Percentiles rank a stretch among this genome's conserved stretches.
Conservation (phyloP, 2,888 invertebrate species). For the Liopterus haemorrhoidalis region DNA sequence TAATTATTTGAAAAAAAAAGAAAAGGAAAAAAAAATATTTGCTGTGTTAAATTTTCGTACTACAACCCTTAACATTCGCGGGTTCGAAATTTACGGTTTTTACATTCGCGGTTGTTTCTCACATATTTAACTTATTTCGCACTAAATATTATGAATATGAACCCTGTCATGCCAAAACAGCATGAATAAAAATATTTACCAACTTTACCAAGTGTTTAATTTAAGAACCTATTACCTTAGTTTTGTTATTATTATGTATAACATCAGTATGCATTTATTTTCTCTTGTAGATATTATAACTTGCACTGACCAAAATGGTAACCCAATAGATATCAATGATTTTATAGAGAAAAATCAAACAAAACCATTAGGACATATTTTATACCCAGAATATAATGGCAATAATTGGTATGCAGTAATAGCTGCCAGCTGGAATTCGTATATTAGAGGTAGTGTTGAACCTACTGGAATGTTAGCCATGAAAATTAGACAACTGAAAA, state of each 20-base stretch:
- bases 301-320: conserved; percentile 46
- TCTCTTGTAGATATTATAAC: conserved; percentile 40
- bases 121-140: neutral
- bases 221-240: too few species aligned
- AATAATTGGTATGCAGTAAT: conserved; percentile 54
- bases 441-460: conserved; percentile 48
- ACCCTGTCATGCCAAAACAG: too few species aligned
- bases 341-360: conserved; percentile 48
- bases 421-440: conserved; percentile 57
- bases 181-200: too few species aligned
- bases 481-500: conserved; percentile 59
- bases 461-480: conserved; percentile 55
- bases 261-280: neutral
- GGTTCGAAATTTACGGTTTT: too few species aligned
- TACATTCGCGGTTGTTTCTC: too few species aligned
- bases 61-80: neutral
- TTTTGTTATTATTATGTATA: too few species aligned
- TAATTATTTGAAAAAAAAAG: too few species aligned
- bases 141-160: too few species aligned
- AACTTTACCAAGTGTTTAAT: too few species aligned
- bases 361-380: conserved; percentile 50
- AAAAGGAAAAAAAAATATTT: conserved; percentile 1
- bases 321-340: conserved; percentile 47
- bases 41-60: conserved; percentile 8
- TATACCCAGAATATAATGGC: conserved; percentile 33